A percentile compares a stretch with the other conserved stretches of the same genome.
These are phyloP conservation scores for Microcaecilia unicolor DNA, from an alignment of 2,797 vertebrate genomes.

Conservation along the genomic window DNA sequence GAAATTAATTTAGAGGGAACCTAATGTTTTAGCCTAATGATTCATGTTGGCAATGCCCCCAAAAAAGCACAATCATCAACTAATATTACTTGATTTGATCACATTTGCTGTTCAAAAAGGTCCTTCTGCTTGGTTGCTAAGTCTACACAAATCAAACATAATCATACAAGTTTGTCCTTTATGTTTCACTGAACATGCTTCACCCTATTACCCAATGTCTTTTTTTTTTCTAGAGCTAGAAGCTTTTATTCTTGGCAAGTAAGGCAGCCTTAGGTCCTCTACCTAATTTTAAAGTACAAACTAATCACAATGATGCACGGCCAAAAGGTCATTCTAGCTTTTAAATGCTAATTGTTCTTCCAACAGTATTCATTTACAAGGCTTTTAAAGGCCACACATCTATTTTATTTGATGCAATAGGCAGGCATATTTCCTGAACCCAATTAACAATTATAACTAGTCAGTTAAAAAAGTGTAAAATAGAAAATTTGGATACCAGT, in stretches of 20 bases:
- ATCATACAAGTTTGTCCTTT: constrained; percentile 64
- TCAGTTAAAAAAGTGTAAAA: constrained; percentile 12
- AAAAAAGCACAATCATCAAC: background rate
- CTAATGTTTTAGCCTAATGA: background rate
- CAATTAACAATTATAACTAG: constrained; percentile 34
- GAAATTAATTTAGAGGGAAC: background rate
- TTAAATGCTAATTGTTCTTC: constrained; percentile 85
- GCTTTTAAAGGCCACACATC: constrained; percentile 65
- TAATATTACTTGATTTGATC: constrained; percentile 11
- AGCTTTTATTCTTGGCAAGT: constrained; percentile 48
- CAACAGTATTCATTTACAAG: constrained; percentile 74
- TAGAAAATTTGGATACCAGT: constrained; percentile 15
- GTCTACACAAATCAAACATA: constrained; percentile 51
- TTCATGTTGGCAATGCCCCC: background rate
- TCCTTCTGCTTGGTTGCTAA: constrained; percentile 41
- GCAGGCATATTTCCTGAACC: constrained; percentile 39
- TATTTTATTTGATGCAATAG: constrained; percentile 54
- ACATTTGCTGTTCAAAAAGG: constrained; percentile 20
- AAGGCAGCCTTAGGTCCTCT: constrained; percentile 28
- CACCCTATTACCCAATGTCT: constrained; percentile 55
- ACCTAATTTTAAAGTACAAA: constrained; percentile 58
- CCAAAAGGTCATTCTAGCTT: constrained; percentile 79
- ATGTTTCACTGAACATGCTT: constrained; percentile 73
- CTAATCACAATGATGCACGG: constrained; percentile 71
- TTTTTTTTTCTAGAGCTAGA: constrained; percentile 50